A percentile compares a stretch with the other conserved stretches of the same genome.
Evolutionary conservation across 2,113 vertebrate species (phyloP).

Genomic region (Maccullochella peelii): DNA sequence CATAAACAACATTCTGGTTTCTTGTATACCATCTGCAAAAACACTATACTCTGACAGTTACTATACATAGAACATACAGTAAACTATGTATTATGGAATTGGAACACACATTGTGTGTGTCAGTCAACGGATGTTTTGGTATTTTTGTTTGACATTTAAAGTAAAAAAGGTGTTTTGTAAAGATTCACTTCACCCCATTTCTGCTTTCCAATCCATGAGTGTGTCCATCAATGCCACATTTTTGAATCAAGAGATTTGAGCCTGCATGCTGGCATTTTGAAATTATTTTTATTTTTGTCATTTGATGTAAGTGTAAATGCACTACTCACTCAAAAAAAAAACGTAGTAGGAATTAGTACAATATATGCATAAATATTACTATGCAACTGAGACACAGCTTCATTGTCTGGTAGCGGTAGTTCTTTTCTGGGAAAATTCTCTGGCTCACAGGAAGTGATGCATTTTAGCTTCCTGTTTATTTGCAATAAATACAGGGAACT

Average conservation of each 20-base stretch:
- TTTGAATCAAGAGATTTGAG: neutral
- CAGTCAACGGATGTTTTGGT: neutral
- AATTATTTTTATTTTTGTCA: too few relatives aligned
- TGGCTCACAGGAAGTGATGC: neutral
- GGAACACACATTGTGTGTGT: neutral
- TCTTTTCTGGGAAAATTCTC: slow-evolving; percentile 3
- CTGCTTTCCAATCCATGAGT: neutral
- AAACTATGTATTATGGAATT: neutral
- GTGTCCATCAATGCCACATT: neutral
- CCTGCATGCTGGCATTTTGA: neutral
- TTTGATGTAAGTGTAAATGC: neutral
- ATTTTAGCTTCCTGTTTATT: neutral
- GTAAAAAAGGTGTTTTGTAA: neutral
- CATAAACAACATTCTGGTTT: neutral
- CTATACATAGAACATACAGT: neutral
- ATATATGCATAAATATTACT: neutral
- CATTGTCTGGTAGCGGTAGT: neutral
- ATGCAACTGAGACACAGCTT: neutral
- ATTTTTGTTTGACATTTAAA: neutral
- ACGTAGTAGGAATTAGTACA: neutral
- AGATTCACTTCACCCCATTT: neutral
- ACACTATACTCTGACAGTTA: too few relatives aligned
- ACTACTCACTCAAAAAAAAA: neutral
- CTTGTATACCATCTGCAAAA: neutral
- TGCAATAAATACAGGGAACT: neutral